phyloP scores from a whole-genome alignment of 2,888 invertebrate genomes.

The Gastracanthus pulcherrimus region DNA sequence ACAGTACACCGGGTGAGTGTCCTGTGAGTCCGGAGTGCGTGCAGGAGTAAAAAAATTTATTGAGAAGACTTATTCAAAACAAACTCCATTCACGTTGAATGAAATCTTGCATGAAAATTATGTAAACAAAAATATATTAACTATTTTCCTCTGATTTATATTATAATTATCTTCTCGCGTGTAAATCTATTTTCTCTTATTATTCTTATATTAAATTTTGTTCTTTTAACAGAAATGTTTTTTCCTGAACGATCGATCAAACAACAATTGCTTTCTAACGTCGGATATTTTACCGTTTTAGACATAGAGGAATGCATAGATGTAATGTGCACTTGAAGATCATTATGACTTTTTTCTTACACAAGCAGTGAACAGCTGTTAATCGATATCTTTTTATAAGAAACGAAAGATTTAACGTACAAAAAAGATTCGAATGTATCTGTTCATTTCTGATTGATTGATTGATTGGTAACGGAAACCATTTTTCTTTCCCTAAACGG shows the following conservation, averaged over 20 bases:
- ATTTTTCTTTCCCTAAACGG: background rate
- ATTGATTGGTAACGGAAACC: background rate
- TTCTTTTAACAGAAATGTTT: background rate
- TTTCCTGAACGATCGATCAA: background rate
- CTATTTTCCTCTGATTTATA: too few species aligned
- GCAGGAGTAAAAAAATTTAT: background rate
- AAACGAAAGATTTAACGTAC: background rate
- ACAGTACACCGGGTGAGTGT: conserved; percentile 10
- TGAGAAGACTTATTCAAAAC: conserved; percentile 9
- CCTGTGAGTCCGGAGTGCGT: background rate
- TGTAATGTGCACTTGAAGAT: background rate
- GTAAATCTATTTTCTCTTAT: background rate
- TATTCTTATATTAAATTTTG: too few species aligned
- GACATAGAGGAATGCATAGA: too few species aligned
- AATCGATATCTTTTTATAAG: background rate
- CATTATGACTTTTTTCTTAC: background rate
- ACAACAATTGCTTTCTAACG: background rate
- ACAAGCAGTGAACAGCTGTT: background rate
- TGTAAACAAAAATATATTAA: too few species aligned
- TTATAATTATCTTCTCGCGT: too few species aligned
- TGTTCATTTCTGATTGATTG: background rate
- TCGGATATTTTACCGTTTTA: background rate
- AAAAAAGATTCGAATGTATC: background rate
- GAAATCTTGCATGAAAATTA: background rate
- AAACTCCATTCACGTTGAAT: background rate